phyloP scores from a whole-genome alignment of 2,113 vertebrate species.

The Paracanthobrama guichenoti region DNA sequence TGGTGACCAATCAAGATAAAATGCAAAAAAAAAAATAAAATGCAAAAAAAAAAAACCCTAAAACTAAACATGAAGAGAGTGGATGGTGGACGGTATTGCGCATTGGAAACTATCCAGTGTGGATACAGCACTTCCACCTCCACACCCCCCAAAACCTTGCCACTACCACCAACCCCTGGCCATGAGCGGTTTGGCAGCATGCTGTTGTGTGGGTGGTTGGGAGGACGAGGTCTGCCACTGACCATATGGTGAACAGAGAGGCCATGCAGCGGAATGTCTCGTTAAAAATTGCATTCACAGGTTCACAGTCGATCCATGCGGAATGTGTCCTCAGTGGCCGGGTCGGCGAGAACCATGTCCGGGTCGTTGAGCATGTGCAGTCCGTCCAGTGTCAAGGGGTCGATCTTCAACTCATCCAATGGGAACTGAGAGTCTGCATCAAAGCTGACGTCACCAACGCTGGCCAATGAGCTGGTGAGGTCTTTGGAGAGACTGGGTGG shows the following conservation, averaged over 20 bases:
- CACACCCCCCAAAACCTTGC: constrained; percentile 34
- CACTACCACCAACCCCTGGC: constrained; percentile 35
- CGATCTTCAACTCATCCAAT: constrained; percentile 97
- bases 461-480: constrained; percentile 89
- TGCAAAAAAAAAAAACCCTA: no score
- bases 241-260: constrained; percentile 66
- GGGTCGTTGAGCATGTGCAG: constrained; percentile 99
- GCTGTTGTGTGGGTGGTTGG: constrained; percentile 66
- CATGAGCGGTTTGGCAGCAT: constrained; percentile 66
- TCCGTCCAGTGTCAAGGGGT: constrained; percentile 95
- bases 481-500: constrained; percentile 98
- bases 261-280: constrained; percentile 74
- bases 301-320: constrained; percentile 96
- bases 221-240: constrained; percentile 55
- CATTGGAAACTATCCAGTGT: constrained; percentile 45
- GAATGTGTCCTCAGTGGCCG: constrained; percentile 98
- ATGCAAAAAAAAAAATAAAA: neutral
- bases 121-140: constrained; percentile 47
- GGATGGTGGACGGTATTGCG: constrained; percentile 47
- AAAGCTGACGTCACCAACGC: constrained; percentile 92
- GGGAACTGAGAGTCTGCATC: constrained; percentile 96
- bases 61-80: constrained; percentile 51
- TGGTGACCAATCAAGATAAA: constrained; percentile 58
- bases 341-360: constrained; percentile 95
- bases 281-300: constrained; percentile 25